Evolutionary conservation across 2,113 vertebrate species (phyloP), one percentile per base, ranked within the genome.

Genomic region (Amia ocellicauda): DNA sequence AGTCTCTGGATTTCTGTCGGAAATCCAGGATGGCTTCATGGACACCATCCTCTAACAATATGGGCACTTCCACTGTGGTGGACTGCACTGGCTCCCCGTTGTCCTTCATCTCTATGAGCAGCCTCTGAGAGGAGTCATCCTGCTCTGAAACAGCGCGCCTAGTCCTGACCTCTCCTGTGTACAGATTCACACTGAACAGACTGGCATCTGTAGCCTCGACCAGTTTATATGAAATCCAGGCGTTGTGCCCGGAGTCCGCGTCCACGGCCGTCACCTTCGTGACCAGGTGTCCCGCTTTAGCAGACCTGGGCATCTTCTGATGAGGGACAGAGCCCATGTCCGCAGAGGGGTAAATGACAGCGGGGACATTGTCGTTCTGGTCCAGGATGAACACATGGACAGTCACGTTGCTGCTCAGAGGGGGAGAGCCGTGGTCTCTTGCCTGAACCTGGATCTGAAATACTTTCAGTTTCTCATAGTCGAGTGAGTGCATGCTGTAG

Each of bases 201-300:
- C 82, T 82, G 58, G 73, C 64, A 65, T 89, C 83, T 7, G 86
- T 81, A 60, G 85, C 82, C 70, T 88, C 83, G 27, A 83, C 59
- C 69, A 91, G 66, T 66, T 78, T 88, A 79, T 89, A 91, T 1
- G 87, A 88, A 71, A 91, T 82, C 86, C 89, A 90, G 53, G 90
- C 88, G 69, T 92, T 92, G 66, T 89, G 86, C 28, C 90, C 91
- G 14, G 89, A 89, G 73, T 92, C 91, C 41, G 86, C 81, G 70
- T 91, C 91, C 82, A 90, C 88, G 7, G 90, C 89, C 0, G 88
- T 88, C 65, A 92, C 79, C 70, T 91, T 91, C 17, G 88, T 88
- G 52, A 91, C 85, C 24, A 92, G 79, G 64, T 89, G 85, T 31
- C 86, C 90, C 1, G 86, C 75, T 68, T 90, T 86, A 55, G 84